These are phyloP conservation scores for Melinopterus prodromus DNA, from an alignment of 2,888 invertebrate species.

Conservation along the genomic window DNA sequence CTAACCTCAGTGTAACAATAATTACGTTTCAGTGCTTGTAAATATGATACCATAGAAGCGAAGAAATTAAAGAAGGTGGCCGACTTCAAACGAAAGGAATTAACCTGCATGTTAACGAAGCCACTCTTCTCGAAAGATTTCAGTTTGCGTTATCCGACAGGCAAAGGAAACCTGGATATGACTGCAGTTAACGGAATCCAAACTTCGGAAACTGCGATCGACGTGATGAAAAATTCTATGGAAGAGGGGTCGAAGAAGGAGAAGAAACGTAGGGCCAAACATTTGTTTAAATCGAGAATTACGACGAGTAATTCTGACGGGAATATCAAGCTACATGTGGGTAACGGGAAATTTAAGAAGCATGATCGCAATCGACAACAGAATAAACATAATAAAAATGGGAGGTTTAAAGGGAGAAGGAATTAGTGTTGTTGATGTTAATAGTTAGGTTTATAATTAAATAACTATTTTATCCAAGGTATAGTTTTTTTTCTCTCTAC, in stretches of 20 bases:
- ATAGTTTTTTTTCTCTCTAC: background rate
- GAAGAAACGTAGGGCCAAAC: slow-evolving; percentile 47
- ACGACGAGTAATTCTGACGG: background rate
- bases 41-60: slow-evolving; percentile 49
- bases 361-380: background rate
- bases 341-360: background rate
- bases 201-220: slow-evolving; percentile 60
- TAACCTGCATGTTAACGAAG: slow-evolving; percentile 63
- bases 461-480: background rate
- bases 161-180: slow-evolving; percentile 43
- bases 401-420: background rate
- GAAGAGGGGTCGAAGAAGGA: slow-evolving; percentile 50
- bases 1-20: background rate
- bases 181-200: slow-evolving; percentile 49
- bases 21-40: slow-evolving; percentile 37
- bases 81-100: slow-evolving; percentile 63
- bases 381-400: background rate
- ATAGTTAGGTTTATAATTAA: background rate
- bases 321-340: background rate
- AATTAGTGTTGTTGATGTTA: background rate
- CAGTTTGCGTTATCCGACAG: slow-evolving; percentile 69
- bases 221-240: slow-evolving; percentile 65
- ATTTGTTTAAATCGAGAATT: slow-evolving; percentile 47
- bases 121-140: slow-evolving; percentile 75
- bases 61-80: slow-evolving; percentile 56